A percentile compares a stretch with the other conserved stretches of the same genome.
Conservation (phyloP, 2,888 invertebrate species). For the Linnaemya vulpina region DNA sequence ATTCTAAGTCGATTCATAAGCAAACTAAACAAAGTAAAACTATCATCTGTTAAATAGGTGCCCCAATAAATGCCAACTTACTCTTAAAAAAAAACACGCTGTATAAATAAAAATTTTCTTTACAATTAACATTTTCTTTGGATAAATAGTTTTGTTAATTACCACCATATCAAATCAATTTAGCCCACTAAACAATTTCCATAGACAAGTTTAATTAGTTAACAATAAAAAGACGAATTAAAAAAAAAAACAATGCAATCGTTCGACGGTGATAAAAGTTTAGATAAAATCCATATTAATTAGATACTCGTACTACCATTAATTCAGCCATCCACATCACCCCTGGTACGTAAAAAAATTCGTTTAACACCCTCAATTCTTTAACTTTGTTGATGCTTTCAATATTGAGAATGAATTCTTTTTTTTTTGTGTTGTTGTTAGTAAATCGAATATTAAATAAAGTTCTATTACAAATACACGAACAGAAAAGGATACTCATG, state of each 20-base stretch:
- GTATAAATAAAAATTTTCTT: no score
- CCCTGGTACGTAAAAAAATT: neutral
- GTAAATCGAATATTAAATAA: slow-evolving; percentile 32
- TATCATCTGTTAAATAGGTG: no score
- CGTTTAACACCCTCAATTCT: neutral
- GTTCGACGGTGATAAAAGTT: slow-evolving; percentile 29
- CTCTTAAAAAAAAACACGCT: no score
- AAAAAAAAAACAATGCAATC: slow-evolving; percentile 10
- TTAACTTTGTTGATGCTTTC: slow-evolving; percentile 7
- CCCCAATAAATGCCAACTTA: no score
- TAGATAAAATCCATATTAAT: slow-evolving; percentile 53
- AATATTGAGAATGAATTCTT: neutral
- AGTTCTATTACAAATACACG: slow-evolving; percentile 20
- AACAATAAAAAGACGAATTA: neutral
- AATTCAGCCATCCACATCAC: slow-evolving; percentile 12
- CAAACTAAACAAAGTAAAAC: no score
- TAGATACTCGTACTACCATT: slow-evolving; percentile 31
- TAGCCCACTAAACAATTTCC: neutral
- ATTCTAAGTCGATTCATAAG: no score
- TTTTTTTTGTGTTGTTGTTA: slow-evolving; percentile 9
- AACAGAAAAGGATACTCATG: neutral
- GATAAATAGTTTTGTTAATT: neutral
- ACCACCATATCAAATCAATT: neutral
- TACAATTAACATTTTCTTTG: no score
- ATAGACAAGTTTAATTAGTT: neutral